Evolutionary conservation across 2,797 vertebrate species (phyloP).

Genomic region (Amniataba percoides): DNA sequence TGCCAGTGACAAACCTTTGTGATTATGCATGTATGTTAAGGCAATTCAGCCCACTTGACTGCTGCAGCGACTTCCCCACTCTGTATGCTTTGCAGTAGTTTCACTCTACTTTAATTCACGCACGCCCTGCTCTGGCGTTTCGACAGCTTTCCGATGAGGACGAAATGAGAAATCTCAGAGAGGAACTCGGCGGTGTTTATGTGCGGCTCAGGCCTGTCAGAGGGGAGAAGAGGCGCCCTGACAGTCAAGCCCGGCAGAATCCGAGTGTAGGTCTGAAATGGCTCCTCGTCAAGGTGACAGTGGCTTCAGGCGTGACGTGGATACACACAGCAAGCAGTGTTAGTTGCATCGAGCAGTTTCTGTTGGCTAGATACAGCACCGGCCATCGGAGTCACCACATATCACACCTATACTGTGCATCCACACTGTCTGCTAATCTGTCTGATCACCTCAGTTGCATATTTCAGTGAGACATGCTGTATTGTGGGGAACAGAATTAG

Average conservation of each 20-base stretch:
- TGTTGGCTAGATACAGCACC: constrained; percentile 26
- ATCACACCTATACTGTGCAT: not conserved
- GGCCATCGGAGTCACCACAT: constrained; percentile 11
- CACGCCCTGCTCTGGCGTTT: constrained; percentile 56
- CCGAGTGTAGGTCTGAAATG: constrained; percentile 42
- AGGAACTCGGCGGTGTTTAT: constrained; percentile 18
- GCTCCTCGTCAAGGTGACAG: constrained; percentile 31
- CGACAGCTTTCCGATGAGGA: constrained; percentile 74
- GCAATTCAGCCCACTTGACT: not conserved
- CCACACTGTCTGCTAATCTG: constrained; percentile 10
- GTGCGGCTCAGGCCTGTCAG: constrained; percentile 38
- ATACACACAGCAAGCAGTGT: constrained; percentile 8
- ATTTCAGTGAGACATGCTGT: constrained; percentile 5
- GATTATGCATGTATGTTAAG: too few species aligned
- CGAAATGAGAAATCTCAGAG: constrained; percentile 43
- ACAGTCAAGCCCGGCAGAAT: constrained; percentile 48
- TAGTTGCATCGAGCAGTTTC: constrained; percentile 49
- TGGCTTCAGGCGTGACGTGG: constrained; percentile 2
- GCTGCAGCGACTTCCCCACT: constrained; percentile 31
- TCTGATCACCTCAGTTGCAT: not conserved
- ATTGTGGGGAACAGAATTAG: constrained; percentile 27
- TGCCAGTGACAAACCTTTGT: constrained; percentile 9
- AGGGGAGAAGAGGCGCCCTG: constrained; percentile 50
- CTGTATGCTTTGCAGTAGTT: constrained; percentile 65
- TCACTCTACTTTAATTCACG: constrained; percentile 70